A percentile compares a stretch with the other conserved stretches of the same genome.
Evolutionary conservation across 2,113 vertebrate genomes (phyloP).

Genomic region (Gnathonemus longibarbis): DNA sequence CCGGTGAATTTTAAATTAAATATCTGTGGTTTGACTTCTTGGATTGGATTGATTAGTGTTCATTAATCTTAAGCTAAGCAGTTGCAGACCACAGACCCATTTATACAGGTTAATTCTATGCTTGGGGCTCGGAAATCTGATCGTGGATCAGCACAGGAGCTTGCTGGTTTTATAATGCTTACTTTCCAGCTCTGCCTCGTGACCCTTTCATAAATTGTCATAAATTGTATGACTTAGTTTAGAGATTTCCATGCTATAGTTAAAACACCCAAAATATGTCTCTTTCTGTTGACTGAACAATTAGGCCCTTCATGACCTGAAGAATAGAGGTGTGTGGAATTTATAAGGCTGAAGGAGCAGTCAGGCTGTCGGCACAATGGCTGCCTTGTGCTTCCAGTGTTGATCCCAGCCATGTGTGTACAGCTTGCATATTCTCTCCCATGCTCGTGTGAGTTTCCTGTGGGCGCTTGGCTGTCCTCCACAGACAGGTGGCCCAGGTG

Average conservation of each 20-base stretch:
- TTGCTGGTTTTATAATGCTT: too few relatives aligned
- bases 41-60: too few relatives aligned
- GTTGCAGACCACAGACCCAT: too few relatives aligned
- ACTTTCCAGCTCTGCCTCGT: too few relatives aligned
- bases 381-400: not conserved
- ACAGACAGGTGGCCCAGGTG: not conserved
- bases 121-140: too few relatives aligned
- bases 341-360: not conserved
- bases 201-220: too few relatives aligned
- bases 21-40: too few relatives aligned
- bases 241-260: not conserved
- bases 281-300: not conserved
- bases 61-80: too few relatives aligned
- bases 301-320: not conserved
- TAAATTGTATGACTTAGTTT: not conserved
- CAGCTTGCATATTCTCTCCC: not conserved
- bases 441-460: not conserved
- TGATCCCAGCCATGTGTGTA: not conserved
- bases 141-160: too few relatives aligned
- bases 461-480: not conserved
- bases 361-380: not conserved
- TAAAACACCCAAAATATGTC: not conserved
- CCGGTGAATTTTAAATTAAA: too few relatives aligned
- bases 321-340: not conserved
- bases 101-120: too few relatives aligned